Percentiles rank a stretch among this genome's conserved stretches.
These are phyloP conservation scores for Acrobasis suavella DNA, from an alignment of 2,888 invertebrate genomes.

Conservation along the genomic window DNA sequence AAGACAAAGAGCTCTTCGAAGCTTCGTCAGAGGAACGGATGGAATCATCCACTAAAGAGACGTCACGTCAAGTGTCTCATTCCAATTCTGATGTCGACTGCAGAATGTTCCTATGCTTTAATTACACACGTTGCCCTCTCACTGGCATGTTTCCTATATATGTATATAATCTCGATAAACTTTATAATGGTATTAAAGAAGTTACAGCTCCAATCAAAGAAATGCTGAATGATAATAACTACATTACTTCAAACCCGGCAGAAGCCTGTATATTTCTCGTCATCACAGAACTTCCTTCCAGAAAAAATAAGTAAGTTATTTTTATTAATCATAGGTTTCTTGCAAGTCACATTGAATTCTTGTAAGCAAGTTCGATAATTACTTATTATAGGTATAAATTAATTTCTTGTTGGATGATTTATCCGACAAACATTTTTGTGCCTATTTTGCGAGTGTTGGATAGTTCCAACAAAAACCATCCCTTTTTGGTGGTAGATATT, in stretches of 20 bases:
- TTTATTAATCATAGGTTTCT: not conserved
- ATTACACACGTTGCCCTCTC: constrained; percentile 95
- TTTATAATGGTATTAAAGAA: constrained; percentile 90
- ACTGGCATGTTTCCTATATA: constrained; percentile 96
- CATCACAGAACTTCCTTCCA: constrained; percentile 87
- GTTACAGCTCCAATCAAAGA: constrained; percentile 91
- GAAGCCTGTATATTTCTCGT: constrained; percentile 95
- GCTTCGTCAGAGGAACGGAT: too few species aligned
- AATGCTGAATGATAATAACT: constrained; percentile 92
- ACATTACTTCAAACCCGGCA: constrained; percentile 90
- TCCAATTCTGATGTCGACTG: constrained; percentile 80
- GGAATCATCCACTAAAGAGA: not conserved
- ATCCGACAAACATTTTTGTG: too few species aligned
- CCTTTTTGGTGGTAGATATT: too few species aligned
- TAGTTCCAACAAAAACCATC: too few species aligned
- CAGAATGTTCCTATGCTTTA: constrained; percentile 95
- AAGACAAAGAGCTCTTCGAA: too few species aligned
- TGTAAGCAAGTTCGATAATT: too few species aligned
- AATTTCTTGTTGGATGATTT: too few species aligned
- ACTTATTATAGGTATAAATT: too few species aligned
- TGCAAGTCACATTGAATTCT: too few species aligned
- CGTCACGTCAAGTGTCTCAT: not conserved
- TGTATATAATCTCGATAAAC: constrained; percentile 92
- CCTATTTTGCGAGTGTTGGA: too few species aligned
- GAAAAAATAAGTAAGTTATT: constrained; percentile 56